Base-by-base conservation (phyloP, 2,797 vertebrate species). In the Corythornis leucogaster region DNA sequence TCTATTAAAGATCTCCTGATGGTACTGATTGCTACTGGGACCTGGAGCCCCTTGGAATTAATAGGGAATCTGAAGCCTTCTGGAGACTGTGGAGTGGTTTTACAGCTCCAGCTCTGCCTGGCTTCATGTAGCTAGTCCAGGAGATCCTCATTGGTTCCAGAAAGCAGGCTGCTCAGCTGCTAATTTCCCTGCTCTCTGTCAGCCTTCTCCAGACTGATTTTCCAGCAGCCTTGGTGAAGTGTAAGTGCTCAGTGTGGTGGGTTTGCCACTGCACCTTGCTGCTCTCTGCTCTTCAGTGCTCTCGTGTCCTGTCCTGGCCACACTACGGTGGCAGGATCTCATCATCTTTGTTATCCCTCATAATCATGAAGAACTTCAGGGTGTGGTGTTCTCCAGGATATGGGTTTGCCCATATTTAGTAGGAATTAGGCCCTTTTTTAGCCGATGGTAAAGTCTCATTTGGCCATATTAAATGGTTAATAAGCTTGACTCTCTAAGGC, bases 241-340 rank as follows among this genome's bases (percentile, higher is more conserved):
- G 12, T 25, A 14, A 42, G 8, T 40, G 33, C 25, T 14, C 28
- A 13, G 9, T 28, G 16, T 61, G 24, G 19, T 54, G 26, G 55
- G 61, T 76, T 61, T 80, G 45, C 42, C 43, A 8, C n/a, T 51
- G n/a, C 19, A 5, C 11, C 12, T 24, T 85, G 33, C 11, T 54
- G 26, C 30, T 83, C 6, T 31, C 55, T 80, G 46, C 26, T 67
- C 15, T 38, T 48, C 48, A 74, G 31, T 15, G 26, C 28, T 62
- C 18, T 22, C 3, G 0, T 67, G 9, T 67, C 24, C 24, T 74
- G 43, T 46, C 19, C 26, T 71, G 31, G 68, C 67, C 51, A 14
- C 28, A 28, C 16, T 8, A 0, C 18, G 38, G 3, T 15, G 46
- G n/a, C 6, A 1, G 19, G n/a, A 68, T 24, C 42, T 80, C 1